Conservation (phyloP, 2,888 invertebrate genomes). For the Drosophila paracracens region DNA sequence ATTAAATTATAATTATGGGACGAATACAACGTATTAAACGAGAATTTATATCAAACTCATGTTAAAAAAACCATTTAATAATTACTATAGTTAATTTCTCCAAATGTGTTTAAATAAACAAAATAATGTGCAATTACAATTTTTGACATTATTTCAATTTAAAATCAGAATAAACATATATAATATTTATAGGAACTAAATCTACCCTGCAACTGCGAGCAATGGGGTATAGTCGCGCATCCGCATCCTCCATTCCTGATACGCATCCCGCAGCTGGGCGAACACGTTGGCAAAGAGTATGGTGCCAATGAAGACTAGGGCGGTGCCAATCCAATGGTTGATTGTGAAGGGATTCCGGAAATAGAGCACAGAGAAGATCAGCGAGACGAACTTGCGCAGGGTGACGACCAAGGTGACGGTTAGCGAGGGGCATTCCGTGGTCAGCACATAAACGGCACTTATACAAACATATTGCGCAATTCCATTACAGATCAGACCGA, state of each 20-base stretch:
- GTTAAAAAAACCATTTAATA: background rate
- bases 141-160: background rate
- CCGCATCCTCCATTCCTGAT: background rate
- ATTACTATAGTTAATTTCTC: background rate
- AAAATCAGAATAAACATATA: background rate
- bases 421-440: conserved; percentile 96
- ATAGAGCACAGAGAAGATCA: conserved; percentile 95
- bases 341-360: conserved; percentile 97
- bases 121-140: background rate
- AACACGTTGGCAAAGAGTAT: conserved; percentile 94
- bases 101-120: background rate
- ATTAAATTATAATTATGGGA: background rate
- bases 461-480: conserved; percentile 97
- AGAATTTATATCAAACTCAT: background rate
- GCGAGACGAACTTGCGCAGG: conserved; percentile 96
- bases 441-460: conserved; percentile 96
- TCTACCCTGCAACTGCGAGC: background rate
- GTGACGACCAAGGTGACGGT: conserved; percentile 98
- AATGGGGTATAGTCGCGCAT: background rate
- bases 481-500: conserved; percentile 92
- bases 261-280: conserved; percentile 77
- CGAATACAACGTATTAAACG: background rate
- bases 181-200: background rate
- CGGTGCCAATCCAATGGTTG: conserved; percentile 95
- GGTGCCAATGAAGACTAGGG: conserved; percentile 96